Base-by-base conservation (phyloP, 1,140 invertebrate genomes). In the Drosophila pruinosa region DNA sequence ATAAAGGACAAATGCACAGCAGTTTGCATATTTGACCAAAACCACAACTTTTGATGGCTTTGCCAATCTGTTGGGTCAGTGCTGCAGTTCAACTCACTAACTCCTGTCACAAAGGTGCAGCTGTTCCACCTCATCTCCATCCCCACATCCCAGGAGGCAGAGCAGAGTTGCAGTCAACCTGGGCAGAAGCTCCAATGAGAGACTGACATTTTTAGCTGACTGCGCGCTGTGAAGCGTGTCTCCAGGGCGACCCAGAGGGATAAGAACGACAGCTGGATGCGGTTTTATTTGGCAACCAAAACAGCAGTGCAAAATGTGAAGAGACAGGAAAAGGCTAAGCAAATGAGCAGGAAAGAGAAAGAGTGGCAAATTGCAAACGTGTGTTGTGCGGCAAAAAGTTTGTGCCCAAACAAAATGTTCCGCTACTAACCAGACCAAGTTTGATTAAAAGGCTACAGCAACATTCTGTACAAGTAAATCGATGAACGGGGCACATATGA, bases 121-220 rank as follows among this genome's bases (percentile, higher is more conserved):
- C 21, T 14, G 19, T 47, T 26, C 4, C 2, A 7, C 31, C 31
- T 21, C n/a, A n/a, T 38, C 2, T 10, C 26, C 14, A 14, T 31
- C 10, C 28, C 19, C n/a, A 31, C 17, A 3, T 7, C 4, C 12
- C 8, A 10, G 4, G 5, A 36, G 41, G 17, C 2, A 21, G 5
- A 14, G 6, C 6, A 47, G 5, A 24, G 31, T n/a, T n/a, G 22
- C 21, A 26, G n/a, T 14, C 19, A 45, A 54, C 50, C 62, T 65
- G 41, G 15, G 7, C 43, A 36, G 62, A 12, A 57, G 31, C 38
- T 34, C 61, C 47, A 43, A 68, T 57, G 53, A 28, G 39, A 52
- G 48, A 8, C 26, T 72, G 75, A 62, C 62, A 48, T 72, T 68
- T 78, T 78, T 34, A 26, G 47, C 75, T 78, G 63, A 74, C 47